These are phyloP conservation scores for Papilio polyxenes DNA, from an alignment of 1,140 invertebrate species.

Conservation along the genomic window DNA sequence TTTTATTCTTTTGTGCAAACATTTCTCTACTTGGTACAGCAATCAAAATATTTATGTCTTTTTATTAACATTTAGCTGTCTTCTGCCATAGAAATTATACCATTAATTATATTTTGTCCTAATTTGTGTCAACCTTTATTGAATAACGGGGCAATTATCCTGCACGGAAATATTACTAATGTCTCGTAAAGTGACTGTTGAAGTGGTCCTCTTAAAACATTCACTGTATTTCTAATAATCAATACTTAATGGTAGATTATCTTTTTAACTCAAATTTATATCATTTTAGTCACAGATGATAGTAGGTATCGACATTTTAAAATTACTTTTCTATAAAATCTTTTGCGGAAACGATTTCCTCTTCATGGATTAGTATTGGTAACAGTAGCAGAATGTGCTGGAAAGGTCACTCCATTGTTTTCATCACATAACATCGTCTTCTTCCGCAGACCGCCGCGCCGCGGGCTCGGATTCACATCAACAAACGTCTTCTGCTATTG, in stretches of 20 bases:
- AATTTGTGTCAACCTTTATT: not conserved
- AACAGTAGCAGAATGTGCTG: not conserved
- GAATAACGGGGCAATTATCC: not conserved
- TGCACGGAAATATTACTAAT: not conserved
- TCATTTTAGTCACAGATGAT: too few species aligned
- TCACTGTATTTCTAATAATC: not conserved
- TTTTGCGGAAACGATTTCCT: not conserved
- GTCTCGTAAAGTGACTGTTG: not conserved
- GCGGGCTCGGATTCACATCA: slow-evolving; percentile 1
- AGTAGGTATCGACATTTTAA: not conserved
- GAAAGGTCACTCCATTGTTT: slow-evolving; percentile 7
- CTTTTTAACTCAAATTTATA: too few species aligned
- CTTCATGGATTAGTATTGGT: not conserved
- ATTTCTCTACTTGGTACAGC: too few species aligned
- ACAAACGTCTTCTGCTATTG: slow-evolving; percentile 2
- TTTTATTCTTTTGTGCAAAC: too few species aligned
- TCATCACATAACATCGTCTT: not conserved
- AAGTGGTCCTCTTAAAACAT: not conserved
- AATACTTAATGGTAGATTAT: not conserved
- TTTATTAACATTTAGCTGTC: too few species aligned
- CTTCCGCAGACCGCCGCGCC: not conserved
- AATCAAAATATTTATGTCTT: too few species aligned
- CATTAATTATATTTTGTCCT: not conserved
- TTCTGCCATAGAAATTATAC: too few species aligned
- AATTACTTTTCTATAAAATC: not conserved